Evolutionary conservation across 1,140 invertebrate genomes (phyloP), one percentile per base, ranked within the genome.

Genomic region (Trachelipus rathkii): DNA sequence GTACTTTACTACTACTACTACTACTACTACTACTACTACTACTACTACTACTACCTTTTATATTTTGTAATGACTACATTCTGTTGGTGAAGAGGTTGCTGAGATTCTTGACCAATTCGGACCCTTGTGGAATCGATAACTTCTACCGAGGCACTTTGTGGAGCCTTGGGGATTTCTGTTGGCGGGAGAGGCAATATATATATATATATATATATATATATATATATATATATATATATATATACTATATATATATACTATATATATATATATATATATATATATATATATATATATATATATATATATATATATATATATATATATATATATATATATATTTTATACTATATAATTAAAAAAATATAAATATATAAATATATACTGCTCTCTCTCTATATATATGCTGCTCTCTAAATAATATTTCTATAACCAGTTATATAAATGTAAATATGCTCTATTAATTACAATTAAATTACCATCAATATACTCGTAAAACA

Each of bases 41-140:
- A 33, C 6, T 33, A 33, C 6, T 33, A 33, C 33, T 33, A 33
- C 82, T 84, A 87, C 94, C 93, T 91, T 91, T 92, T 94, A 84
- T 93, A 96, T 87, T 95, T 95, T 23, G 94, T 96, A 82, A 92
- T 90, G 77, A 95, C 91, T 11, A 92, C 88, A 10, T 90, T 90
- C 75, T 90, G 87, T 69, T 85, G 84, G 44, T 85, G 83, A 71
- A 43, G 45, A 0, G 72, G 71, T 43, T 15, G 89, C 87, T 33
- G 33, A 19, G 91, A 89, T 82, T 93, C 92, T 79, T 89, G 87
- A 83, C 89, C 87, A 5, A 96, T 88, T 43, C 89, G 88, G 11
- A 96, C 89, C 1, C 92, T 89, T 71, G 90, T 91, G 50, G 90
- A 90, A 60, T 92, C 92, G 10, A 92, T 93, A 0, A 97, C 94